Base-by-base conservation (phyloP, 2,113 vertebrate genomes). In the Uria lomvia region DNA sequence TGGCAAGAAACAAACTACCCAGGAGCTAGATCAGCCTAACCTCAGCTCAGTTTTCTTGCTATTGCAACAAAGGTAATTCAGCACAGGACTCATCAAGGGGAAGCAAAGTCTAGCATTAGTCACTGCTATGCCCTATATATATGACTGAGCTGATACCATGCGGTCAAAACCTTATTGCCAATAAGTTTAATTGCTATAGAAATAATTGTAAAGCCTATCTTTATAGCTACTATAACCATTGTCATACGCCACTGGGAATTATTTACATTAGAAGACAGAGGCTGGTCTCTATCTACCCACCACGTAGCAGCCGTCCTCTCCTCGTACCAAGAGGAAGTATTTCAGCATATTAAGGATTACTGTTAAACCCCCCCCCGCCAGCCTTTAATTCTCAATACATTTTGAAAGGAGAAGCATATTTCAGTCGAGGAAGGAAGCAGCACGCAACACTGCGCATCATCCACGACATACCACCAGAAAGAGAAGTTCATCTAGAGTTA, bases 391-490 rank as follows among this genome's bases (percentile, higher is more conserved):
- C 77, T 27, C 26, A 26, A 12, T 1, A 24, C 14, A 4, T 5
- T 11, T 2, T 0, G 24, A 45, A 68, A 6, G 9, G 38, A 50
- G 52, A 7, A 11, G 8, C 7, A 2, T 6, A 5, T 59, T 7
- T 21, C 52, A 63, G 12, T 1, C 5, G 38, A 18, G 11, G 4
- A 18, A 47, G 5, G 27, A 43, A 71, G 40, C 19, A 17, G 15
- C 9, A 23, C 12, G 19, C 8, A 5, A 38, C 63, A n/a, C 7
- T 1, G 9, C 1, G 2, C 2, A 11, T 2, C 40, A 3, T 2
- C 5, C 40, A 1, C 3, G 0, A 3, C 15, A 21, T 1, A 8
- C 7, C 11, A 5, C 0, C 63, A 38, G 20, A 24, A 34, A 38
- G 12, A 32, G 21, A 8, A 32, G 12, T 2, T 52, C 40, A 1